Evolutionary conservation across 2,888 invertebrate species (phyloP).

Genomic region (Dryocosmus kuriphilus): DNA sequence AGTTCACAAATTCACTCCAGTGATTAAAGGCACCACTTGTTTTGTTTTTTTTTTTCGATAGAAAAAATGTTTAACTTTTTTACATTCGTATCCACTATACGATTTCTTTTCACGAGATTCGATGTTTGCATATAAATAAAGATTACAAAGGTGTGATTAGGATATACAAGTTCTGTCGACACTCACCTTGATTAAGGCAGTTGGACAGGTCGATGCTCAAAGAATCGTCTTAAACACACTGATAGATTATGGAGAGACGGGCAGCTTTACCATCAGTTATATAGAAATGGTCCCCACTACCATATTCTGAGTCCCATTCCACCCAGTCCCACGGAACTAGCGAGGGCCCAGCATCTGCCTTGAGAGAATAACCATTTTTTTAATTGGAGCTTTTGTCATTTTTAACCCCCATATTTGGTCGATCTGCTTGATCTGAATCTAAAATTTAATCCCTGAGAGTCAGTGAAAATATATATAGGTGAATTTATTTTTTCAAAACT

Average conservation of each 20-base stretch:
- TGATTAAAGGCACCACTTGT: conserved; percentile 14
- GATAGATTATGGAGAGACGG: conserved; percentile 74
- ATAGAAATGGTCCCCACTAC: conserved; percentile 74
- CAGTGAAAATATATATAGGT: too few species aligned
- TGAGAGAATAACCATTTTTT: not conserved
- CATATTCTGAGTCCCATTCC: conserved; percentile 63
- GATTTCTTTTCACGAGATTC: not conserved
- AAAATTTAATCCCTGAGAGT: not conserved
- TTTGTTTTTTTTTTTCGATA: conserved; percentile 1
- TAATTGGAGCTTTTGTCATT: not conserved
- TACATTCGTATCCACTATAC: conserved; percentile 5
- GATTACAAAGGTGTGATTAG: not conserved
- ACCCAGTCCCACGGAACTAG: conserved; percentile 55
- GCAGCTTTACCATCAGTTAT: conserved; percentile 71
- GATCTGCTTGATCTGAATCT: not conserved
- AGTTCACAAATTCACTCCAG: conserved; percentile 21
- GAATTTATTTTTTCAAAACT: too few species aligned
- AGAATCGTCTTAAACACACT: conserved; percentile 62
- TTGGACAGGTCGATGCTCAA: conserved; percentile 52
- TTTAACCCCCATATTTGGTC: not conserved
- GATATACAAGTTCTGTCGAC: conserved; percentile 39
- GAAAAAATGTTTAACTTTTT: conserved; percentile 4
- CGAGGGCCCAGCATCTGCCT: conserved; percentile 27
- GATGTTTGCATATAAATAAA: not conserved
- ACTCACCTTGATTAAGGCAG: conserved; percentile 61